These are phyloP conservation scores for Neodiprion lecontei DNA, from an alignment of 1,140 invertebrate species.

Conservation along the genomic window DNA sequence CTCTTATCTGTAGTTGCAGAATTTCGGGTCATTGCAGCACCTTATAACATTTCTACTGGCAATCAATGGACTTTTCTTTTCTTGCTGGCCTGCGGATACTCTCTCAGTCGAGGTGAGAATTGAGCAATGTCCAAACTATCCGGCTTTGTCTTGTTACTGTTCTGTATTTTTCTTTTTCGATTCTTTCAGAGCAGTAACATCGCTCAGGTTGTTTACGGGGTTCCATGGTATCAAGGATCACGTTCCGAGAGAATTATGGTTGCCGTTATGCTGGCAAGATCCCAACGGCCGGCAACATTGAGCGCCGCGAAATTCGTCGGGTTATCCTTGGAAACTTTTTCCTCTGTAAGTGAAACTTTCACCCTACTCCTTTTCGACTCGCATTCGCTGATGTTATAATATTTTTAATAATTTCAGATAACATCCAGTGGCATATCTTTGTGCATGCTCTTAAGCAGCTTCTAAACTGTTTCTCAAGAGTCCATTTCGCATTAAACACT, in stretches of 20 bases:
- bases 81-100: neutral
- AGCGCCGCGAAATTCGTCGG: slow-evolving; percentile 29
- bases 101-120: neutral
- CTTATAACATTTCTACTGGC: neutral
- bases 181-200: neutral
- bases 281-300: slow-evolving; percentile 28
- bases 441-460: too few species aligned
- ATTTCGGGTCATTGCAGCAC: neutral
- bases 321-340: slow-evolving; percentile 34
- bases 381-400: too few species aligned
- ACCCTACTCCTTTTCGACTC: too few species aligned
- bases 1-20: neutral
- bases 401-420: too few species aligned
- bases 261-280: slow-evolving; percentile 26
- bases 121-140: neutral
- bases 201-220: neutral
- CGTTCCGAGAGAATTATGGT: neutral
- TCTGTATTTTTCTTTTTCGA: neutral
- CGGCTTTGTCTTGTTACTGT: neutral
- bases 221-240: neutral
- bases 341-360: slow-evolving; percentile 24
- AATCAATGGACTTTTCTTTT: neutral
- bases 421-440: too few species aligned
- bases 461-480: too few species aligned
- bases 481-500: too few species aligned